These are phyloP conservation scores for Epizoanthus illoricatus DNA, from an alignment of 92 coral and sea anemone species.

Conservation along the genomic window DNA sequence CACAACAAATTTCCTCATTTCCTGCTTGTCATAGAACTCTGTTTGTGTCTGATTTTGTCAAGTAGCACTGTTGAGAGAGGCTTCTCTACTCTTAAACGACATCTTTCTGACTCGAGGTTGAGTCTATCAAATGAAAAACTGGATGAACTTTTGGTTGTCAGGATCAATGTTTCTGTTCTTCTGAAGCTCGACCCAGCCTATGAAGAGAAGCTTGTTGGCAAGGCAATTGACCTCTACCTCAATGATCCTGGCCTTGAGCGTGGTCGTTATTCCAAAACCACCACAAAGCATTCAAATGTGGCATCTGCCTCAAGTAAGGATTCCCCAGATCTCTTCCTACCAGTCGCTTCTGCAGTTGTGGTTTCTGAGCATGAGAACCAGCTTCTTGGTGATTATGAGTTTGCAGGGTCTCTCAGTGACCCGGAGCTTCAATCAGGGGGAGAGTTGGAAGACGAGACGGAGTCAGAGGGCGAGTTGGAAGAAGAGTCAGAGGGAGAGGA, in stretches of 20 bases:
- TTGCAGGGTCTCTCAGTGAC: constrained; percentile 13
- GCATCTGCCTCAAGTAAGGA: not conserved
- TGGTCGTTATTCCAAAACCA: constrained; percentile 27
- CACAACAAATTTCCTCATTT: constrained; percentile 35
- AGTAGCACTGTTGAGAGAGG: constrained; percentile 48
- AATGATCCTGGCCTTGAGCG: constrained; percentile 26
- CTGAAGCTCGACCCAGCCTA: constrained; percentile 43
- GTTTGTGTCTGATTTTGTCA: constrained; percentile 44
- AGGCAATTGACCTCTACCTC: constrained; percentile 47
- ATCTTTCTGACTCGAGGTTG: constrained; percentile 42
- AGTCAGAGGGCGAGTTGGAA: constrained; percentile 16
- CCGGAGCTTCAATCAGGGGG: not conserved
- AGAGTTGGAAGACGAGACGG: constrained; percentile 8
- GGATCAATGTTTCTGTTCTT: constrained; percentile 46
- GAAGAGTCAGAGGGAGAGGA: constrained; percentile 2
- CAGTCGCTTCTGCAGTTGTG: too few relatives aligned
- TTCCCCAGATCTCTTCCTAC: not conserved
- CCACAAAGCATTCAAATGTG: constrained; percentile 16
- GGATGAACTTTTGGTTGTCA: constrained; percentile 41
- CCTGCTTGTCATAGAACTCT: constrained; percentile 44
- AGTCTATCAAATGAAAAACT: constrained; percentile 32
- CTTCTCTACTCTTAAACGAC: constrained; percentile 43
- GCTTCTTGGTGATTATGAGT: constrained; percentile 24
- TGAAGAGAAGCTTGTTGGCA: constrained; percentile 40
- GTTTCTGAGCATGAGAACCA: not conserved